phyloP scores from a whole-genome alignment of 2,888 invertebrate species.

The Nyleta sp. region DNA sequence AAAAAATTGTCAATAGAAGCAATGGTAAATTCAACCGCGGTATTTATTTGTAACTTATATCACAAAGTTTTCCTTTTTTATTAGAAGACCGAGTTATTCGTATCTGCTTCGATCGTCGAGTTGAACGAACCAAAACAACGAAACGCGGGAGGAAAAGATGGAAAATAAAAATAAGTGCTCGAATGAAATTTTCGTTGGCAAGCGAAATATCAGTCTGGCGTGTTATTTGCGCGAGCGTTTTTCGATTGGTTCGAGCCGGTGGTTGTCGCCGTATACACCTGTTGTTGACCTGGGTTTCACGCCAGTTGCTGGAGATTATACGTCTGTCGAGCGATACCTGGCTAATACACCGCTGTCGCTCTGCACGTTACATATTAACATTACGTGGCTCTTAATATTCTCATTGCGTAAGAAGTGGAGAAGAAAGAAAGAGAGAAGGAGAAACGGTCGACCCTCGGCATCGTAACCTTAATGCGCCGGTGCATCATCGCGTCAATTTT shows the following conservation, averaged over 20 bases:
- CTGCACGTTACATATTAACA: slow-evolving; percentile 50
- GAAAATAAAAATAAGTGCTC: slow-evolving; percentile 10
- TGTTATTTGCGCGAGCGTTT: slow-evolving; percentile 15
- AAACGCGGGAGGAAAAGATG: not conserved
- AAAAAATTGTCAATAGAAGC: no score
- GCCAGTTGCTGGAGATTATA: slow-evolving; percentile 52
- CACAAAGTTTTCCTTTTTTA: not conserved
- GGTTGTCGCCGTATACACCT: slow-evolving; percentile 56
- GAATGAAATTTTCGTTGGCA: slow-evolving; percentile 50
- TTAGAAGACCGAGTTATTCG: not conserved
- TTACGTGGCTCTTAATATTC: slow-evolving; percentile 36
- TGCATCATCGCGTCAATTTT: slow-evolving; percentile 56
- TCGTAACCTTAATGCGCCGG: slow-evolving; percentile 55
- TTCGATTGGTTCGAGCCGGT: slow-evolving; percentile 42
- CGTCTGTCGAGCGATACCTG: slow-evolving; percentile 41
- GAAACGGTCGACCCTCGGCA: slow-evolving; percentile 47
- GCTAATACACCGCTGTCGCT: slow-evolving; percentile 32
- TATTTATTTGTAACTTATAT: not conserved
- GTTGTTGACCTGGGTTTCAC: slow-evolving; percentile 53
- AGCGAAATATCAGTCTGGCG: slow-evolving; percentile 20
- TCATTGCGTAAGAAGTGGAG: slow-evolving; percentile 51
- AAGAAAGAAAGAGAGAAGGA: slow-evolving; percentile 12
- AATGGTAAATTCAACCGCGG: no score
- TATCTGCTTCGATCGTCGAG: slow-evolving; percentile 25
- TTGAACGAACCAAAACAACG: slow-evolving; percentile 41